Base-by-base conservation (phyloP, 2,888 invertebrate species). In the Polia nebulosa region DNA sequence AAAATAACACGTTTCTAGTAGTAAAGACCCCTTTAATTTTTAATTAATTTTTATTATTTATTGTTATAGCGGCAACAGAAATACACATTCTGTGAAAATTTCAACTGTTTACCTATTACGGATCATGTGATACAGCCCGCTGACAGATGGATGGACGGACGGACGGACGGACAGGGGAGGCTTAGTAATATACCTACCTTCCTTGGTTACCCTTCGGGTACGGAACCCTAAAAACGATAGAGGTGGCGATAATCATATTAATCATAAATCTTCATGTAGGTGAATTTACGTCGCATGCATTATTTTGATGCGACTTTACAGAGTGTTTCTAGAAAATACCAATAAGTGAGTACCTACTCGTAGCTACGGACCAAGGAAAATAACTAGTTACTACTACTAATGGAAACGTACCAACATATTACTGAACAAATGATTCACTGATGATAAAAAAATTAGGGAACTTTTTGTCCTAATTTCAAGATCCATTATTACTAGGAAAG, bases 191-290 rank as follows among this genome's bases (percentile, higher is more conserved):
- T n/a, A n/a, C n/a, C n/a, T n/a, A n/a, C n/a, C n/a, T n/a, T n/a
- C n/a, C n/a, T n/a, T n/a, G n/a, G n/a, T n/a, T n/a, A n/a, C n/a
- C n/a, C n/a, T n/a, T n/a, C n/a, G n/a, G n/a, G n/a, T n/a, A n/a
- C n/a, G 27, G 3, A 53, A 53, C 2, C 15, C 15, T 7, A 7
- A 34, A 13, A 44, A 22, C n/a, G 49, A 59, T 72, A 72, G 11
- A 20, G 13, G 9, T 61, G 5, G 22, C 34, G 64, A 22, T 63
- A 32, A 73, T 41, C 22, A n/a, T 68, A 49, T 73, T 62, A 41
- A 32, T 49, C n/a, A 27, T 32, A n/a, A 64, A 68, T 69, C n/a
- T 63, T 51, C n/a, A 20, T 36, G 9, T 39, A 25, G 6, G 1
- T 13, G 39, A 36, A n/a, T 11, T 8, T 13, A 68, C 32, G 17